A percentile compares a stretch with the other conserved stretches of the same genome.
These are phyloP conservation scores for Cavia porcellus DNA, from an alignment of 2,113 vertebrate species.

Conservation along the genomic window DNA sequence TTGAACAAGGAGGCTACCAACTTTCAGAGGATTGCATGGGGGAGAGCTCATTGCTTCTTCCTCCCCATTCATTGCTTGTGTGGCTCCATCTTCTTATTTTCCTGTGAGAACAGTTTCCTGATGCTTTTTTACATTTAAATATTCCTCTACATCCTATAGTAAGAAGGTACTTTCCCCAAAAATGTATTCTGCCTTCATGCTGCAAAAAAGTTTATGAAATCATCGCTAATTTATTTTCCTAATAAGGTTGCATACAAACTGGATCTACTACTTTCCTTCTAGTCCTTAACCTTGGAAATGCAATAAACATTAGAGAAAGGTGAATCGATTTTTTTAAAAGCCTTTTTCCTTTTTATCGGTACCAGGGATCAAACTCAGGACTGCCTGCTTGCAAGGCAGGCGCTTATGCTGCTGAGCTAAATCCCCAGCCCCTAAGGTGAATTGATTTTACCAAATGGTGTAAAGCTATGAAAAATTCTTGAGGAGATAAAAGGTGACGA, in stretches of 20 bases:
- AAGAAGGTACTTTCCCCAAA: background rate
- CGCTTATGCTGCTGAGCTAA: too few species aligned
- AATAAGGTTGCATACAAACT: background rate
- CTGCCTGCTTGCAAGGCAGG: too few species aligned
- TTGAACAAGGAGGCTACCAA: background rate
- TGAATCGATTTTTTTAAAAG: too few species aligned
- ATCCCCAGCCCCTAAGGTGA: too few species aligned
- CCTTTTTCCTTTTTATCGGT: too few species aligned
- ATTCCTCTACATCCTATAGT: background rate
- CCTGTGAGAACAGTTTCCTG: background rate
- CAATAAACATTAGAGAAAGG: background rate
- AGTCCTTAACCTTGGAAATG: background rate
- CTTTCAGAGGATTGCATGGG: background rate
- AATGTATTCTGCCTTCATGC: background rate
- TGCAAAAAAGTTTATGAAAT: constrained; percentile 50
- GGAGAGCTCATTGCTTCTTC: background rate
- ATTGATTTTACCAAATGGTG: background rate
- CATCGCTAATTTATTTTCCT: background rate
- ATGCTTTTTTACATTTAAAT: background rate
- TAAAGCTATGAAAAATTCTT: background rate
- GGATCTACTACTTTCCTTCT: background rate
- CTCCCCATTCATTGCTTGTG: background rate
- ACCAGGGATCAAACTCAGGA: too few species aligned
- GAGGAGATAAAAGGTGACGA: background rate
- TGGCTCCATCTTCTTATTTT: background rate